phyloP scores from a whole-genome alignment of 2,888 invertebrate species.

The Frankliniella fusca region DNA sequence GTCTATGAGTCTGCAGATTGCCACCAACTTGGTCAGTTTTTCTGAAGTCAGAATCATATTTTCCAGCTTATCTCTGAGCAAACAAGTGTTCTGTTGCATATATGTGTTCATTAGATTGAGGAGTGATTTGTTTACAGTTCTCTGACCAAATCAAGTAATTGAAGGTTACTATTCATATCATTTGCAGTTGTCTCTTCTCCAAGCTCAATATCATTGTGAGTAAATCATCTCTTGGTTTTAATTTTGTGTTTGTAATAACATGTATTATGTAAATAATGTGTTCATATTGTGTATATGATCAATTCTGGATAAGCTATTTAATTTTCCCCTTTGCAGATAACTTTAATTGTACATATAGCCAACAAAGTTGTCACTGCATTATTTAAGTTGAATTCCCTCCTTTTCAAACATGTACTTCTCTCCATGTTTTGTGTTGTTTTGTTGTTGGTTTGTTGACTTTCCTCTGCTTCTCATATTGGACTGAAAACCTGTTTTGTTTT shows the following conservation, averaged over 20 bases:
- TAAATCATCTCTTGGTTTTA: conserved; percentile 9
- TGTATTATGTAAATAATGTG: conserved; percentile 16
- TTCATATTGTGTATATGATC: neutral
- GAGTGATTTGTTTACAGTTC: neutral
- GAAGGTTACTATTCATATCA: conserved; percentile 13
- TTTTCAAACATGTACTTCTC: conserved; percentile 11
- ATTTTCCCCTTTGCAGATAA: neutral
- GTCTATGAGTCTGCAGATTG: neutral
- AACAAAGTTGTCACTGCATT: conserved; percentile 3
- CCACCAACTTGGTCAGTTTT: conserved; percentile 4
- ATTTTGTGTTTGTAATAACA: conserved; percentile 3
- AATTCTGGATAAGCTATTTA: conserved; percentile 14
- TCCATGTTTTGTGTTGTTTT: conserved; percentile 18
- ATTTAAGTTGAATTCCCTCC: conserved; percentile 25
- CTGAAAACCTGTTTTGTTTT: conserved; percentile 1
- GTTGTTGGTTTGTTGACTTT: conserved; percentile 11
- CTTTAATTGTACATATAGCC: conserved; percentile 1
- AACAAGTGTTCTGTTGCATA: neutral
- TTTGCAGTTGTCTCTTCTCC: conserved; percentile 9
- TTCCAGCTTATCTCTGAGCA: neutral
- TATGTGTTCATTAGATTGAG: conserved; percentile 18
- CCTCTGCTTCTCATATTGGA: conserved; percentile 11
- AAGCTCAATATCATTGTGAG: conserved; percentile 18
- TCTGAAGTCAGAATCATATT: neutral
- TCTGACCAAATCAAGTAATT: neutral